These are phyloP conservation scores for Pseudachorutes palmiensis DNA, from an alignment of 1,140 invertebrate species.

Conservation along the genomic window DNA sequence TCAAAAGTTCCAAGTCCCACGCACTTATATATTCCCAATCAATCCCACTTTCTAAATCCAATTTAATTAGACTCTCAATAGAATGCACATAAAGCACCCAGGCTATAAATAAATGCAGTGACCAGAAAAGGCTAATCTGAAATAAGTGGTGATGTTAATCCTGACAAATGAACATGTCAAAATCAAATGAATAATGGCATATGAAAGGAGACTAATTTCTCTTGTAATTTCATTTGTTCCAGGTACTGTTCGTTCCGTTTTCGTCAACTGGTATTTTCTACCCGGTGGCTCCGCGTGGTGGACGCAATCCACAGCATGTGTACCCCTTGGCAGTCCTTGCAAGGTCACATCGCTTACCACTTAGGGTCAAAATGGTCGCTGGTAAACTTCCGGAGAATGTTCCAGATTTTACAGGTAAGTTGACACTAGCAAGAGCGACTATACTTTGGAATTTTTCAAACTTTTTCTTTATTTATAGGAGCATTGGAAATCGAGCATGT, in stretches of 20 bases:
- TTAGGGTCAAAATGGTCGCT: slow-evolving; percentile 41
- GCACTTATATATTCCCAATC: too few relatives aligned
- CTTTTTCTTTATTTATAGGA: slow-evolving; percentile 38
- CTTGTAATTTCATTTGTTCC: slow-evolving; percentile 22
- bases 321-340: slow-evolving; percentile 42
- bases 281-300: slow-evolving; percentile 40
- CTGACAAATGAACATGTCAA: too few relatives aligned
- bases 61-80: too few relatives aligned
- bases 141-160: too few relatives aligned
- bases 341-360: slow-evolving; percentile 39
- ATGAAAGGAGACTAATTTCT: too few relatives aligned
- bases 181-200: too few relatives aligned
- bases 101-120: too few relatives aligned
- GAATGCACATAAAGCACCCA: too few relatives aligned
- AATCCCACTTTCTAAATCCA: too few relatives aligned
- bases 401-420: slow-evolving; percentile 42
- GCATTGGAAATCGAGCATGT: slow-evolving; percentile 41
- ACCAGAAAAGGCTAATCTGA: too few relatives aligned
- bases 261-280: slow-evolving; percentile 43
- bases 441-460: background rate
- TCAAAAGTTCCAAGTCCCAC: too few relatives aligned
- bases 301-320: slow-evolving; percentile 41
- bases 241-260: slow-evolving; percentile 43
- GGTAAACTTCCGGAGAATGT: slow-evolving; percentile 41
- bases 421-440: background rate